A percentile compares a stretch with the other conserved stretches of the same genome.
phyloP scores from a whole-genome alignment of 2,797 vertebrate genomes.

The Trichosurus vulpecula region DNA sequence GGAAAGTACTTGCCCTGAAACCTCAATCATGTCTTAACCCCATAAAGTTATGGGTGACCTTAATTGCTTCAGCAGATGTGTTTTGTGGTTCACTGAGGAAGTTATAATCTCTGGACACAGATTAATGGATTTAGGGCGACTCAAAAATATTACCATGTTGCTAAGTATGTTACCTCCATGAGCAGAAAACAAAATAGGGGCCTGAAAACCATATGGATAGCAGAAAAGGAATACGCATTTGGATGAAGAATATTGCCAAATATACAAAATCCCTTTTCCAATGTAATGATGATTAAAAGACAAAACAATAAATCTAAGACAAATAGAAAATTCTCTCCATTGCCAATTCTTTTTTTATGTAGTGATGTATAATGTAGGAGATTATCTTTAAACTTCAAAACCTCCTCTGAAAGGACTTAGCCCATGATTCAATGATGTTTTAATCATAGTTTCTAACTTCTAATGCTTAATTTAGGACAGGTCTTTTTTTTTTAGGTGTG shows the following conservation, averaged over 20 bases:
- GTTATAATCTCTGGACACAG: slow-evolving; percentile 49
- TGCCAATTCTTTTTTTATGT: slow-evolving; percentile 10
- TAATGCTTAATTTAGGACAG: slow-evolving; percentile 1
- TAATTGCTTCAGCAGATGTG: slow-evolving; percentile 41
- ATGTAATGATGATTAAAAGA: slow-evolving; percentile 38
- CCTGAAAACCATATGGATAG: slow-evolving; percentile 33
- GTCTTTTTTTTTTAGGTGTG: not conserved
- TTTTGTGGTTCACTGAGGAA: slow-evolving; percentile 53
- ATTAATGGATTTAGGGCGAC: slow-evolving; percentile 51
- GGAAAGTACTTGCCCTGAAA: slow-evolving; percentile 59
- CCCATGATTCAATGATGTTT: not conserved
- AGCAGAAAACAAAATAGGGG: slow-evolving; percentile 38
- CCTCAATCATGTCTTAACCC: slow-evolving; percentile 58
- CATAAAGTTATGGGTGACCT: slow-evolving; percentile 9
- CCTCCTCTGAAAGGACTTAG: not conserved
- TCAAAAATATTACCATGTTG: slow-evolving; percentile 35
- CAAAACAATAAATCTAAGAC: slow-evolving; percentile 54
- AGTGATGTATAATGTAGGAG: not conserved
- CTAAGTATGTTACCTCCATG: slow-evolving; percentile 53
- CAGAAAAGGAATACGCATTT: slow-evolving; percentile 41
- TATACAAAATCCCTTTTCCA: slow-evolving; percentile 27
- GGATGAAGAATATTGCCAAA: slow-evolving; percentile 18
- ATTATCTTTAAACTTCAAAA: slow-evolving; percentile 12
- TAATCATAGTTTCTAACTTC: slow-evolving; percentile 25
- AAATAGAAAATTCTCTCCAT: not conserved